Evolutionary conservation across 2,113 vertebrate species (phyloP).

Genomic region (Thymallus thymallus): DNA sequence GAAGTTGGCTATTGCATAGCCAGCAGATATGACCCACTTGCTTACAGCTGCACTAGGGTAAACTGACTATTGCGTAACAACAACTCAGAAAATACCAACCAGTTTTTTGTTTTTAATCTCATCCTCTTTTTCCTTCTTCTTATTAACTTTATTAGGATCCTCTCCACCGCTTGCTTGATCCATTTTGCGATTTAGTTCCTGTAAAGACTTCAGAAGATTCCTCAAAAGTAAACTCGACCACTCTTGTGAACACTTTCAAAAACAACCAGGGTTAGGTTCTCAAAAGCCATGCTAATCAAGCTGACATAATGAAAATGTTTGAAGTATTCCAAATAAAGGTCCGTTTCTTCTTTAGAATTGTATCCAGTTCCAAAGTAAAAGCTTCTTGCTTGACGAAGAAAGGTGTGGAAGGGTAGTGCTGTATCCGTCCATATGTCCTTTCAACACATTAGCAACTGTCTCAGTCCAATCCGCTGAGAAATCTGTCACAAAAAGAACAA

Average conservation of each 20-base stretch:
- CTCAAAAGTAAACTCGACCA: neutral
- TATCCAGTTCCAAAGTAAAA: conserved; percentile 27
- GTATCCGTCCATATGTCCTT: conserved; percentile 40
- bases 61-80: no score
- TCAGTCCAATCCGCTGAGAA: conserved; percentile 6
- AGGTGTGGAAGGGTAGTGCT: conserved; percentile 55
- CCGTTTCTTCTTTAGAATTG: neutral
- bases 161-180: conserved; percentile 78
- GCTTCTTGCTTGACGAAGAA: conserved; percentile 16
- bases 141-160: conserved; percentile 73
- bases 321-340: conserved; percentile 29
- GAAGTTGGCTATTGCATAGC: conserved; percentile 1
- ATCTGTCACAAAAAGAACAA: conserved; percentile 36
- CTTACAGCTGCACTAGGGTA: no score
- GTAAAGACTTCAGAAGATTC: neutral
- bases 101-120: conserved; percentile 81
- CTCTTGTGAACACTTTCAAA: conserved; percentile 12
- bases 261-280: conserved; percentile 51
- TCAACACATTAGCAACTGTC: conserved; percentile 12
- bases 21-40: no score
- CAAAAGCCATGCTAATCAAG: conserved; percentile 62
- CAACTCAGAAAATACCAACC: conserved; percentile 59
- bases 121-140: conserved; percentile 76
- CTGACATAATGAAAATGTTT: neutral
- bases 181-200: conserved; percentile 50